Conservation (phyloP, 2,888 invertebrate species). For the Platycnemis pennipes region DNA sequence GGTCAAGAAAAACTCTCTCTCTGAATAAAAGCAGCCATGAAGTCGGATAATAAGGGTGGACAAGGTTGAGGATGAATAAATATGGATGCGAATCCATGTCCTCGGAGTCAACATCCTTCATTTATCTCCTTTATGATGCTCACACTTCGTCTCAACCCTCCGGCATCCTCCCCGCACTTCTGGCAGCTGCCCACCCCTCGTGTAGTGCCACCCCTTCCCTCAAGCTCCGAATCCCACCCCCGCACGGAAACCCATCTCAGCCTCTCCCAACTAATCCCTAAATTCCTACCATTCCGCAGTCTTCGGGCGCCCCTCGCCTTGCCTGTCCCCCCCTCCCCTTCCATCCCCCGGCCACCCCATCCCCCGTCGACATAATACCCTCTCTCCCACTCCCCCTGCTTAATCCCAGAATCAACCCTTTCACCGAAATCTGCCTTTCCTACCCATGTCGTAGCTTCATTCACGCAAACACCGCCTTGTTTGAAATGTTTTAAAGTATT, state of each 20-base stretch:
- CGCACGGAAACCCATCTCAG: constrained; percentile 3
- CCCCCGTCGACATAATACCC: neutral
- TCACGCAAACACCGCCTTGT: neutral
- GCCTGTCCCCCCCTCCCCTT: neutral
- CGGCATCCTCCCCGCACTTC: neutral
- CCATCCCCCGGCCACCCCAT: neutral
- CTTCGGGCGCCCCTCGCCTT: neutral
- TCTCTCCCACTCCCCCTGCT: neutral
- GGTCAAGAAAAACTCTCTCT: no score
- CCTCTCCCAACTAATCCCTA: constrained; percentile 47
- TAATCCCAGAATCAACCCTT: constrained; percentile 60
- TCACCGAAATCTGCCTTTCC: constrained; percentile 22
- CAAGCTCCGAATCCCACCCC: neutral
- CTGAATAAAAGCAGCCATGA: no score
- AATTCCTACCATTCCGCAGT: constrained; percentile 60
- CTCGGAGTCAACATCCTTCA: neutral
- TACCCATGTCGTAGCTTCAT: constrained; percentile 33
- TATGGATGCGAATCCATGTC: neutral
- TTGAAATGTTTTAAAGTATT: neutral
- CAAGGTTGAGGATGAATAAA: neutral
- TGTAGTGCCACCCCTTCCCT: neutral
- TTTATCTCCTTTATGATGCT: neutral
- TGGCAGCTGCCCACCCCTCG: neutral
- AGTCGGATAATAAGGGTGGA: neutral
- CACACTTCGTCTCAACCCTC: neutral